Base-by-base conservation (phyloP, 2,113 vertebrate species). In the Scomber scombrus region DNA sequence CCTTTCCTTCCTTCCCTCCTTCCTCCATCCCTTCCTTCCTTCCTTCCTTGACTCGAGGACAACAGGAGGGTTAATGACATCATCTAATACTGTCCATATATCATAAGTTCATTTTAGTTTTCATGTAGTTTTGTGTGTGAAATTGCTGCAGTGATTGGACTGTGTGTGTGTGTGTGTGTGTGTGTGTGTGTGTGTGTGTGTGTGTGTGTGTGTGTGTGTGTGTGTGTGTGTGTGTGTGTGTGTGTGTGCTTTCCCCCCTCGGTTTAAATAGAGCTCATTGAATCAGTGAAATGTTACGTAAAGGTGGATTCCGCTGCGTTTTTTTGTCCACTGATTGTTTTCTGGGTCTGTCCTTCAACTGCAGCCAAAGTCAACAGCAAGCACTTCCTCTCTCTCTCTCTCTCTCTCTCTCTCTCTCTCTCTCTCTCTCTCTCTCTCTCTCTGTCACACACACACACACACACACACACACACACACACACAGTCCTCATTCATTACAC, bases 351-450 rank as follows among this genome's bases (percentile, higher is more conserved):
- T 78, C 67, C 82, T 88, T 86, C 55, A 88, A 34, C 67, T 63
- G 50, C 49, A 56, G 82, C 76, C 89, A 90, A 85, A 87, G 57
- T 78, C 86, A 87, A 83, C 81, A 88, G 34, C 11, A 18, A 68
- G 34, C 57, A 62, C 57, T 81, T 88, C 83, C 86, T 84, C 15
- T 40, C 34, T 40, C 34, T 40, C 8, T 40, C 34, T 40, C 34
- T 40, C 8, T 34, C 31, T 34, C 7, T 6, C 31, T 6, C 31
- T 26, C 29, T 7, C 31, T 9, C 57, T 18, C 77, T 50, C 65
- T 26, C 29, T 7, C 31, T 9, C 57, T 18, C 77, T 50, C 65
- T 26, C 29, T 7, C 31, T 9, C 57, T 18, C 77, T 50, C 65
- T 26, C 23, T 26, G 2, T 31, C 69, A 66, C 43, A 15, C 49